Evolutionary conservation across 2,888 invertebrate species (phyloP).

Genomic region (Labia minor): DNA sequence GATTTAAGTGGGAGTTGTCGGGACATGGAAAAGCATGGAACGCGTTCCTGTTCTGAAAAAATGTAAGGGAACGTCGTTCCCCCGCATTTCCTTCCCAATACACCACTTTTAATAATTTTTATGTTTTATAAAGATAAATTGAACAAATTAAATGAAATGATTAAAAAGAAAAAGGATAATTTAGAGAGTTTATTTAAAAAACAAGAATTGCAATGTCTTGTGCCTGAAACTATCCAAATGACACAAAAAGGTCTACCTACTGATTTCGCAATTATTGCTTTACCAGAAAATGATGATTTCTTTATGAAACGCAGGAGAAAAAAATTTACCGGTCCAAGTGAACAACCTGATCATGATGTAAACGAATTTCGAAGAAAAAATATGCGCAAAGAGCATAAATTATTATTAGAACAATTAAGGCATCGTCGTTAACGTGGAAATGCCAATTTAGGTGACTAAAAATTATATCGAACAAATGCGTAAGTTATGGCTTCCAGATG

Average conservation of each 20-base stretch:
- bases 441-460: conserved; percentile 28
- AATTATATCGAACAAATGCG: conserved; percentile 52
- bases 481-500: conserved; percentile 58
- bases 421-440: conserved; percentile 43
- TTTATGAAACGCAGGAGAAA: conserved; percentile 36
- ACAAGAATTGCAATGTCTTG: conserved; percentile 38
- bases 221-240: conserved; percentile 56
- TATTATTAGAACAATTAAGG: conserved; percentile 47
- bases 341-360: conserved; percentile 50
- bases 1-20: no score
- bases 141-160: conserved; percentile 38
- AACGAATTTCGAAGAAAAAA: conserved; percentile 48
- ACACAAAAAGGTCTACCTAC: conserved; percentile 51
- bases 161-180: conserved; percentile 24
- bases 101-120: conserved; percentile 35
- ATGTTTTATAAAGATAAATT: conserved; percentile 49
- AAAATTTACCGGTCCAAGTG: conserved; percentile 42
- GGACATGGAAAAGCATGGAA: no score
- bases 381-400: conserved; percentile 48
- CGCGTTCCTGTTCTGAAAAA: no score
- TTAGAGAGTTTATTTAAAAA: conserved; percentile 22
- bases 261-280: conserved; percentile 60
- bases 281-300: conserved; percentile 46
- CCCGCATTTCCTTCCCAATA: no score
- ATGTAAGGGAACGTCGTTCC: no score